Conservation (phyloP, 2,113 vertebrate genomes). For the Pseudonaja textilis region DNA sequence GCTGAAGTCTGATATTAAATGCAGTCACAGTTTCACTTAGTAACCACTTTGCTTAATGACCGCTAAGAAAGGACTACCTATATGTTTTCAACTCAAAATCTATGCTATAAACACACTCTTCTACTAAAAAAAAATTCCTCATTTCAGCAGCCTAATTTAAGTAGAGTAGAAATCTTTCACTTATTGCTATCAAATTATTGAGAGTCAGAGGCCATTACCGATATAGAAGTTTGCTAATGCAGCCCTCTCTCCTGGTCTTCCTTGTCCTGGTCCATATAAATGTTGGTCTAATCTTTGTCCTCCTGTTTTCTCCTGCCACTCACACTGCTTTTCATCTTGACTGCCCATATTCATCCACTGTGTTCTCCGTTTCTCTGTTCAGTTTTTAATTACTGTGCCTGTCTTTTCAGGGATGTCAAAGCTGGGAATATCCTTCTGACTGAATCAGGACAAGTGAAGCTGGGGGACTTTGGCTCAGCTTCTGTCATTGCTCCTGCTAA, state of each 20-base stretch:
- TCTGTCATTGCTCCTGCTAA: slow-evolving; percentile 89
- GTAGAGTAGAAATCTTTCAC: neutral
- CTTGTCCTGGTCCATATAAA: neutral
- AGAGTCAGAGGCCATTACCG: neutral
- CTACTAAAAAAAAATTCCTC: neutral
- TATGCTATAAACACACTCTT: neutral
- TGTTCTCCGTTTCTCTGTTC: neutral
- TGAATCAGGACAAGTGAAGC: slow-evolving; percentile 88
- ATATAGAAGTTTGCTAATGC: neutral
- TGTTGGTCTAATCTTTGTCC: neutral
- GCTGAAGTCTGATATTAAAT: neutral
- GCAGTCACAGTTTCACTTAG: neutral
- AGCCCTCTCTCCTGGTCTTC: neutral
- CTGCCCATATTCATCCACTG: neutral
- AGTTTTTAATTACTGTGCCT: neutral
- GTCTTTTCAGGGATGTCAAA: slow-evolving; percentile 82
- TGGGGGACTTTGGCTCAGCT: slow-evolving; percentile 89
- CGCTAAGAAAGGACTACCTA: neutral
- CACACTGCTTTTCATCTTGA: neutral
- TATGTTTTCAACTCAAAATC: neutral
- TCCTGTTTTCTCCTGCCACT: neutral
- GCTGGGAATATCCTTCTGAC: slow-evolving; percentile 92
- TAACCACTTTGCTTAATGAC: neutral
- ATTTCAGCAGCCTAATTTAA: neutral
- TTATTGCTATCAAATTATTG: neutral